Evolutionary conservation across 2,888 invertebrate genomes (phyloP).

Genomic region (Metacarcinus magister): DNA sequence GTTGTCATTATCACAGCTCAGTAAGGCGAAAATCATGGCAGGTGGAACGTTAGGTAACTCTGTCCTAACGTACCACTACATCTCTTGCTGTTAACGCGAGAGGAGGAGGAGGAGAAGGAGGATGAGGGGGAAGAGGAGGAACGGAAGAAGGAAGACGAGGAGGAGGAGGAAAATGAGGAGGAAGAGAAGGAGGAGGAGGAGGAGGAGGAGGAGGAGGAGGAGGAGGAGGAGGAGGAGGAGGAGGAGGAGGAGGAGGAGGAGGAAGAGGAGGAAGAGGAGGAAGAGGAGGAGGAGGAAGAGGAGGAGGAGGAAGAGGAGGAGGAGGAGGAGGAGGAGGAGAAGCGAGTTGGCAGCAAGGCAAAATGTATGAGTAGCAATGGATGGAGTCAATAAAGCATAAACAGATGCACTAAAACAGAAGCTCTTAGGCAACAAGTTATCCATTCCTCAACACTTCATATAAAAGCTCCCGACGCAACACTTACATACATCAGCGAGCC

Average conservation of each 20-base stretch:
- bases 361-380: background rate
- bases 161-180: background rate
- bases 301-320: background rate
- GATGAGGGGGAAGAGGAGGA: background rate
- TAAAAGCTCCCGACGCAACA: background rate
- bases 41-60: background rate
- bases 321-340: background rate
- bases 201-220: no score
- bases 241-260: no score
- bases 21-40: background rate
- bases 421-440: background rate
- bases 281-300: background rate
- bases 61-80: background rate
- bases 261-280: background rate
- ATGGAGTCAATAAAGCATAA: slow-evolving; percentile 13
- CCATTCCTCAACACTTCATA: background rate
- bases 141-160: no score
- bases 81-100: background rate
- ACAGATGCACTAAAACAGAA: background rate
- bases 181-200: background rate
- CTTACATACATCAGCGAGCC: background rate
- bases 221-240: no score
- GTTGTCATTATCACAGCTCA: background rate
- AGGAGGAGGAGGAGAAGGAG: background rate
- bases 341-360: background rate